These are phyloP conservation scores for Notodonta dromedarius DNA, from an alignment of 2,888 invertebrate species.

Conservation along the genomic window DNA sequence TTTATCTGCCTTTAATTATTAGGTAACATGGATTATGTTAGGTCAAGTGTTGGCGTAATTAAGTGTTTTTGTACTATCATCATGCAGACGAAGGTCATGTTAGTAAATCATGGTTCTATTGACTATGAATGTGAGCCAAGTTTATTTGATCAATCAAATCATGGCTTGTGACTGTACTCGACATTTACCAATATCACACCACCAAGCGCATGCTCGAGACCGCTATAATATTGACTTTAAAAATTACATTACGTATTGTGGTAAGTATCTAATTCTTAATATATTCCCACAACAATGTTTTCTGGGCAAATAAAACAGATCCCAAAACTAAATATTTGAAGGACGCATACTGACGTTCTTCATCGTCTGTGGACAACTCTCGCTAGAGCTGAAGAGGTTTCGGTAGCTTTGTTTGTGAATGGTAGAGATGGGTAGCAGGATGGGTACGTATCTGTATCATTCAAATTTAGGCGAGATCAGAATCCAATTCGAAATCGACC, in stretches of 20 bases:
- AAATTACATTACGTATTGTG: conserved; percentile 20
- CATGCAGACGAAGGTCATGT: too few relatives aligned
- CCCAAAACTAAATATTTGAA: conserved; percentile 25
- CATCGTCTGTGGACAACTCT: conserved; percentile 24
- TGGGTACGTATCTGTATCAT: too few relatives aligned
- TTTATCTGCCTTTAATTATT: neutral
- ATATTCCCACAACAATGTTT: conserved; percentile 18
- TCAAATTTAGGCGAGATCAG: too few relatives aligned
- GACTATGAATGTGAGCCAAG: too few relatives aligned
- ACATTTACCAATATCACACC: conserved; percentile 26
- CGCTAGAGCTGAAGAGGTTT: neutral
- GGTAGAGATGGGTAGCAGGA: neutral
- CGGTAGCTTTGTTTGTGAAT: neutral
- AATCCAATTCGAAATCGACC: too few relatives aligned
- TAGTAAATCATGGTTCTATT: too few relatives aligned
- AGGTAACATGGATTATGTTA: neutral
- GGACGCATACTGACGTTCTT: conserved; percentile 7
- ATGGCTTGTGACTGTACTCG: conserved; percentile 12
- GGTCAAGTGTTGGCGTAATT: neutral
- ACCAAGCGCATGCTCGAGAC: neutral
- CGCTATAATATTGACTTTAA: conserved; percentile 17
- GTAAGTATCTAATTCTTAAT: conserved; percentile 10
- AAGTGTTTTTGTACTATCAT: neutral
- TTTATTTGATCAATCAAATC: neutral
- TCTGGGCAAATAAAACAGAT: conserved; percentile 34